These are phyloP conservation scores for Saccostrea cuccullata DNA, from an alignment of 1,140 invertebrate genomes.

Conservation along the genomic window DNA sequence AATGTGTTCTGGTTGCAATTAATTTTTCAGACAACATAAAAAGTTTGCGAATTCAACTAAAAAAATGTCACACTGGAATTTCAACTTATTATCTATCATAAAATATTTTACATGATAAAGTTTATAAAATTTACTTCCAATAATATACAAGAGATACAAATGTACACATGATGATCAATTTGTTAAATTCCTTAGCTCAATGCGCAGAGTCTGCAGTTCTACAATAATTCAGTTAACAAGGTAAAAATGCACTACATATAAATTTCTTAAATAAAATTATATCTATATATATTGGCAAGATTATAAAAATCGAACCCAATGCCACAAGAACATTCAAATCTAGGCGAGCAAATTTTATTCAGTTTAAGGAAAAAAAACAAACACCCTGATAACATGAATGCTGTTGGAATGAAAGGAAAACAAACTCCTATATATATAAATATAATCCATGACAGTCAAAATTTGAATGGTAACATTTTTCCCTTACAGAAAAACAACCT, in stretches of 20 bases:
- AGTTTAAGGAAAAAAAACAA: neutral
- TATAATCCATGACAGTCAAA: neutral
- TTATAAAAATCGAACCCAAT: neutral
- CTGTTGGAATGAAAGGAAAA: constrained; percentile 29
- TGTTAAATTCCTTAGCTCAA: too few species aligned
- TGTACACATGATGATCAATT: too few species aligned
- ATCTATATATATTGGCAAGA: neutral
- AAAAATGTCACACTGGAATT: too few species aligned
- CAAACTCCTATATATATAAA: neutral
- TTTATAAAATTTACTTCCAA: too few species aligned
- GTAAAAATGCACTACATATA: neutral
- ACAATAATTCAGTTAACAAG: too few species aligned
- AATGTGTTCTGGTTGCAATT: too few species aligned
- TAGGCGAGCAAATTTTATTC: constrained; percentile 27
- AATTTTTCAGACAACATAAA: too few species aligned
- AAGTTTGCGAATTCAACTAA: too few species aligned
- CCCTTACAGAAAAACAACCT: neutral
- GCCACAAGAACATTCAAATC: constrained; percentile 3
- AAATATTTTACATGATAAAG: too few species aligned
- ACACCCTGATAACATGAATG: neutral
- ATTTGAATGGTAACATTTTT: neutral
- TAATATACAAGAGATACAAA: too few species aligned
- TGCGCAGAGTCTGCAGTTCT: too few species aligned
- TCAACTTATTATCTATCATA: too few species aligned
- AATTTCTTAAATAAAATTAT: neutral